phyloP scores from a whole-genome alignment of 2,888 invertebrate species.

The Esperia sulphurella region DNA sequence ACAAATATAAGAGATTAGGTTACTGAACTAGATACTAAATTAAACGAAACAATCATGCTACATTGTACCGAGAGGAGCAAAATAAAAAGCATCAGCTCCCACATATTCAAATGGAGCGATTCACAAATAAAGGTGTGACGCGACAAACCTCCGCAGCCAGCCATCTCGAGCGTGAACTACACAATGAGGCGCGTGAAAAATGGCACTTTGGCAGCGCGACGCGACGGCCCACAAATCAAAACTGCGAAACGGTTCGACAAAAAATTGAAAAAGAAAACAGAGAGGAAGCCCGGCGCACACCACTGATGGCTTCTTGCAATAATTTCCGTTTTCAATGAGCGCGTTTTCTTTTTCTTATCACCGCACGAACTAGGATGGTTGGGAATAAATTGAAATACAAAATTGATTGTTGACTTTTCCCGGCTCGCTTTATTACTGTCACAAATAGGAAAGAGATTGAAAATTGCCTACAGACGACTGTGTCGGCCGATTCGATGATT shows the following conservation, averaged over 20 bases:
- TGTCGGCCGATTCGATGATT: constrained; percentile 51
- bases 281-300: constrained; percentile 60
- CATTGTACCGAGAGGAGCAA: neutral
- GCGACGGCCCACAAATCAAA: constrained; percentile 65
- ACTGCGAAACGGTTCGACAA: constrained; percentile 48
- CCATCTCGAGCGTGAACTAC: constrained; percentile 45
- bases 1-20: neutral
- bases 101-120: constrained; percentile 31
- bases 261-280: constrained; percentile 41
- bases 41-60: neutral
- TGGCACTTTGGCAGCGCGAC: constrained; percentile 39
- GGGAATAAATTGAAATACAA: constrained; percentile 80
- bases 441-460: constrained; percentile 77
- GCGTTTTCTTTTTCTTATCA: constrained; percentile 78
- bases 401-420: constrained; percentile 80
- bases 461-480: constrained; percentile 65
- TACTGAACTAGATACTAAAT: neutral
- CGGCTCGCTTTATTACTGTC: constrained; percentile 76
- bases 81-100: constrained; percentile 17
- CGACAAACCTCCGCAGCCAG: constrained; percentile 40
- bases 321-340: constrained; percentile 79
- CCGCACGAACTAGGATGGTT: constrained; percentile 76
- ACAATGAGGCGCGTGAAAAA: constrained; percentile 68
- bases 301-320: constrained; percentile 78
- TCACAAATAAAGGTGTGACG: constrained; percentile 44